phyloP scores from a whole-genome alignment of 2,113 vertebrate species.

The Catharus minimus region DNA sequence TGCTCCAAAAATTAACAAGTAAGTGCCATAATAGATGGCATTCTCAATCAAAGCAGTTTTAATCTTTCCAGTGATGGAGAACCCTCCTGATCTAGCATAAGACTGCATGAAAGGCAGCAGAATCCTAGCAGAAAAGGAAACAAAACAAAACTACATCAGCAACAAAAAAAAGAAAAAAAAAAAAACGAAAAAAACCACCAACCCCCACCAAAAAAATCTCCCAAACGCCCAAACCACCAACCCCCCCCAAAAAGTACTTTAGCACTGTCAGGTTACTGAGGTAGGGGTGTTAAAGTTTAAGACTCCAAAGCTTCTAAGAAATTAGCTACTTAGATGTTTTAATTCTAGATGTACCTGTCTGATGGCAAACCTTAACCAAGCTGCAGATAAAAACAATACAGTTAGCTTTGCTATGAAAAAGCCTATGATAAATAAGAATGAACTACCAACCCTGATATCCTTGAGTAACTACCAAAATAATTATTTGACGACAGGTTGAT shows the following conservation, averaged over 20 bases:
- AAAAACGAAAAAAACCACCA: not conserved
- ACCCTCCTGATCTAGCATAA: constrained; percentile 89
- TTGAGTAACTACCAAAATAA: not conserved
- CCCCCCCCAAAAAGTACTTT: not conserved
- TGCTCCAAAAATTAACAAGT: constrained; percentile 91
- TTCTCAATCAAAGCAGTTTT: constrained; percentile 94
- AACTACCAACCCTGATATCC: not conserved
- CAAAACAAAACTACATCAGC: not conserved
- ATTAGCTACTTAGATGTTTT: not conserved
- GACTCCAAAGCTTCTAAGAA: not conserved
- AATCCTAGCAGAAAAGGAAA: constrained; percentile 78
- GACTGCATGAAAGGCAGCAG: constrained; percentile 96
- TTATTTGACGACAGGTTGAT: not conserved
- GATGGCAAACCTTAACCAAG: not conserved
- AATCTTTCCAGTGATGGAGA: constrained; percentile 90
- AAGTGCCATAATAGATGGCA: constrained; percentile 93
- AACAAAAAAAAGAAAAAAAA: not conserved
- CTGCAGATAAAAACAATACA: not conserved
- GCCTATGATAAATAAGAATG: not conserved
- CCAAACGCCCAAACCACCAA: not conserved
- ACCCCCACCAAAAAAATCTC: not conserved
- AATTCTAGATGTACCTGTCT: not conserved
- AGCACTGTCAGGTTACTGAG: not conserved
- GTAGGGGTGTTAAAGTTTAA: not conserved
- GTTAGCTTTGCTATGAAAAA: not conserved